Evolutionary conservation across 2,888 invertebrate genomes (phyloP).

Genomic region (Sinodicranocentrus sp.): DNA sequence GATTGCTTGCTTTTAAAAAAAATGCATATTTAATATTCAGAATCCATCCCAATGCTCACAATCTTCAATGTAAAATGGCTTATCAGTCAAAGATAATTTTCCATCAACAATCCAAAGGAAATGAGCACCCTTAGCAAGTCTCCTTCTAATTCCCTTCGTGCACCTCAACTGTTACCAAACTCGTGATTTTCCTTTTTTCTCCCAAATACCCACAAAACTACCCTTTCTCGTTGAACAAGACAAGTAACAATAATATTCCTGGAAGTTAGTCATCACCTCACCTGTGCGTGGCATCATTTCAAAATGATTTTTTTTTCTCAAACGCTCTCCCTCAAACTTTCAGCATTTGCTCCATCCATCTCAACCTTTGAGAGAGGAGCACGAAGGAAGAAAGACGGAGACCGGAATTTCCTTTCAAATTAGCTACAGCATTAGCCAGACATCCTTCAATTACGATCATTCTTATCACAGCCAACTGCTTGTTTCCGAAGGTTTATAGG

Average conservation of each 20-base stretch:
- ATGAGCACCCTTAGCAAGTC: slow-evolving; percentile 16
- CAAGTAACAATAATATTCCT: slow-evolving; percentile 47
- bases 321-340: too few species aligned
- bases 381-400: slow-evolving; percentile 17
- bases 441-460: slow-evolving; percentile 73
- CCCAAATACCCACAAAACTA: too few species aligned
- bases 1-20: too few species aligned
- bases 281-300: neutral
- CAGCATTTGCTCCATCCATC: too few species aligned
- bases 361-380: neutral
- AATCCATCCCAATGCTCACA: too few species aligned
- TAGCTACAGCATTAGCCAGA: slow-evolving; percentile 69
- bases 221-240: neutral
- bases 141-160: too few species aligned
- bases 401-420: slow-evolving; percentile 72
- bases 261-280: slow-evolving; percentile 56
- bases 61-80: slow-evolving; percentile 1
- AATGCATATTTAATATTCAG: too few species aligned
- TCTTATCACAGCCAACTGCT: slow-evolving; percentile 70
- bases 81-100: slow-evolving; percentile 16
- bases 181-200: too few species aligned
- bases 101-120: slow-evolving; percentile 21
- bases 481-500: slow-evolving; percentile 68
- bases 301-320: neutral
- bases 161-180: too few species aligned